Percentiles rank a stretch among this genome's conserved stretches.
phyloP scores from a whole-genome alignment of 2,888 invertebrate species.

The Clepsis dumicolana region DNA sequence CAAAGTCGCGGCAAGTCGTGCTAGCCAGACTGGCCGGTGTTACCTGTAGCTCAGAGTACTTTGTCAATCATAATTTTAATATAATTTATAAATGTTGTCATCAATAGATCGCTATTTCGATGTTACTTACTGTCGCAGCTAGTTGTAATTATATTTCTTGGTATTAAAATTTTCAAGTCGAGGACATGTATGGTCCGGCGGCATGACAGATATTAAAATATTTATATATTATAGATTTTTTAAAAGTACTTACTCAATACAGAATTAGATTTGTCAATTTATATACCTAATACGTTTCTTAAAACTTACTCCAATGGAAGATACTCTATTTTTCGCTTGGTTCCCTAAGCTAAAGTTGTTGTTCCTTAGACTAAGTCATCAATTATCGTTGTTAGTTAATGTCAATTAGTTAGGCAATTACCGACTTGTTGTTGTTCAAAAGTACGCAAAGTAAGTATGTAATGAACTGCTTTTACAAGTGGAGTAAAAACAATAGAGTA shows the following conservation, averaged over 20 bases:
- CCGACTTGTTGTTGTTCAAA: not conserved
- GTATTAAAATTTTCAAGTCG: too few relatives aligned
- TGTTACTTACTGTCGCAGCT: too few relatives aligned
- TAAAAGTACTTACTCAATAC: not conserved
- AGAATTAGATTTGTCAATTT: not conserved
- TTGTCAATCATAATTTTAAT: too few relatives aligned
- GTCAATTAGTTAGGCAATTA: conserved; percentile 9
- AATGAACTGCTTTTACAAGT: too few relatives aligned
- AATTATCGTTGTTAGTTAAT: conserved; percentile 7
- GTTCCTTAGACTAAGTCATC: conserved; percentile 5
- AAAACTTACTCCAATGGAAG: not conserved
- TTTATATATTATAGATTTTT: not conserved
- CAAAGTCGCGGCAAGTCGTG: too few relatives aligned
- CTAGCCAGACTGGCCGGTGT: too few relatives aligned
- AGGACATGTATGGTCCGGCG: too few relatives aligned
- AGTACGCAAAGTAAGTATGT: not conserved
- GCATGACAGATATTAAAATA: not conserved
- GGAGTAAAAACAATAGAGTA: too few relatives aligned
- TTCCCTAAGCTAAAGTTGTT: not conserved
- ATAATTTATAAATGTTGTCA: too few relatives aligned
- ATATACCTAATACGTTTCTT: not conserved
- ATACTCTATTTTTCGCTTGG: not conserved
- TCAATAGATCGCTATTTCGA: too few relatives aligned
- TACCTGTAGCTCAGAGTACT: too few relatives aligned
- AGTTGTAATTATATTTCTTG: too few relatives aligned